phyloP scores from a whole-genome alignment of 2,888 invertebrate species.

The Drosophila mettleri region DNA sequence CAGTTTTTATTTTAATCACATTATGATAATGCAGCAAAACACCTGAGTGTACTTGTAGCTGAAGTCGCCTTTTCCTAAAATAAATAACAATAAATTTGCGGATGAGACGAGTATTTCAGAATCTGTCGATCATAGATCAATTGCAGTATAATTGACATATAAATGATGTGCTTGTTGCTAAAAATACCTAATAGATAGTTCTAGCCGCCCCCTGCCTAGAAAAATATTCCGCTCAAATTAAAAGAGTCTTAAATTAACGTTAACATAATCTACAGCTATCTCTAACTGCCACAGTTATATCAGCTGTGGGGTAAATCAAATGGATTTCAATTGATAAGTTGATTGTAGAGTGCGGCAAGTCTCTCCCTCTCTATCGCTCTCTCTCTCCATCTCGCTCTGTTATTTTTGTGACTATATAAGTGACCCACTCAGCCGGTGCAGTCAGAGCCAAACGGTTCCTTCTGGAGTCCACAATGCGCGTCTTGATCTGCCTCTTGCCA shows the following conservation, averaged over 20 bases:
- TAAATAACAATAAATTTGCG: background rate
- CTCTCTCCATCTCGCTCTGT: background rate
- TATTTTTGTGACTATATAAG: slow-evolving; percentile 34
- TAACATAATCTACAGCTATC: slow-evolving; percentile 3
- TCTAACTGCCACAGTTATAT: slow-evolving; percentile 27
- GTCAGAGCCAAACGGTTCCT: slow-evolving; percentile 21
- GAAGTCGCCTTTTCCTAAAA: background rate
- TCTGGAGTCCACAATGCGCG: slow-evolving; percentile 40
- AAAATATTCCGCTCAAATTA: background rate
- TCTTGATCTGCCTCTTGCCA: slow-evolving; percentile 10
- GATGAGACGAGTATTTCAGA: background rate
- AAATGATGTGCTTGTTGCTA: background rate
- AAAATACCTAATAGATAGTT: background rate
- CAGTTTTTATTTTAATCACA: background rate
- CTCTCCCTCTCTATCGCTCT: background rate
- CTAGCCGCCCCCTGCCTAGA: slow-evolving; percentile 4
- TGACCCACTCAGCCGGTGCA: background rate
- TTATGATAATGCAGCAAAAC: background rate
- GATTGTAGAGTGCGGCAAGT: background rate
- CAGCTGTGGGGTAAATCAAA: slow-evolving; percentile 44
- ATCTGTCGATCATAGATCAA: background rate
- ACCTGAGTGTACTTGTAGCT: background rate
- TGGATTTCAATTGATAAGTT: slow-evolving; percentile 30
- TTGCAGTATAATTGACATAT: background rate
- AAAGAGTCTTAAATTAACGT: slow-evolving; percentile 19